These are phyloP conservation scores for Diadegma fenestrale DNA, from an alignment of 2,888 invertebrate species.

Conservation along the genomic window DNA sequence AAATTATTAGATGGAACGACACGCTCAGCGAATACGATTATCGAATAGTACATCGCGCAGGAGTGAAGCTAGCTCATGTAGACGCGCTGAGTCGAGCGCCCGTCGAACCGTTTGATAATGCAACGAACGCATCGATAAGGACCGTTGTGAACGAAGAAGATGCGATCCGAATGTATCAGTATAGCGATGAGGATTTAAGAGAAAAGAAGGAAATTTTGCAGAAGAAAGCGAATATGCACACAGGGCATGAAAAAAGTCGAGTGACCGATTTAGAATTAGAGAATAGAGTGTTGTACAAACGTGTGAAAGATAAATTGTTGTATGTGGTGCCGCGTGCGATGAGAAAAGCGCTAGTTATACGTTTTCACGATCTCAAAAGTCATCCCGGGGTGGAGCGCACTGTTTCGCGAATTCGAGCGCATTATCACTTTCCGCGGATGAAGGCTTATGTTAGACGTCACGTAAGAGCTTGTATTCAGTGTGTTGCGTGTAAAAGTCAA, in stretches of 20 bases:
- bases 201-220: background rate
- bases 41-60: constrained; percentile 67
- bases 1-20: no score
- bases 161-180: background rate
- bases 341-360: constrained; percentile 1
- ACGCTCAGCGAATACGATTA: constrained; percentile 46
- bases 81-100: constrained; percentile 67
- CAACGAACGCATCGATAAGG: background rate
- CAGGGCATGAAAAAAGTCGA: no score
- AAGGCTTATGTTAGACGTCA: background rate
- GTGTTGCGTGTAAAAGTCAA: background rate
- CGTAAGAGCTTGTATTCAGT: background rate
- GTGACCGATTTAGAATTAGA: background rate
- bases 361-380: constrained; percentile 11
- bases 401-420: background rate
- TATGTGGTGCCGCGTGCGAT: background rate
- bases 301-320: background rate
- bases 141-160: background rate
- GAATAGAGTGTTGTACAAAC: background rate
- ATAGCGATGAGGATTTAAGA: background rate
- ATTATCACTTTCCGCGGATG: background rate
- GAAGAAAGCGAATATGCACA: background rate
- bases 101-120: constrained; percentile 60
- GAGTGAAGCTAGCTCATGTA: constrained; percentile 58
- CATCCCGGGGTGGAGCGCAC: background rate